These are phyloP conservation scores for Syngnathus typhle DNA, from an alignment of 2,113 vertebrate species.

Conservation along the genomic window DNA sequence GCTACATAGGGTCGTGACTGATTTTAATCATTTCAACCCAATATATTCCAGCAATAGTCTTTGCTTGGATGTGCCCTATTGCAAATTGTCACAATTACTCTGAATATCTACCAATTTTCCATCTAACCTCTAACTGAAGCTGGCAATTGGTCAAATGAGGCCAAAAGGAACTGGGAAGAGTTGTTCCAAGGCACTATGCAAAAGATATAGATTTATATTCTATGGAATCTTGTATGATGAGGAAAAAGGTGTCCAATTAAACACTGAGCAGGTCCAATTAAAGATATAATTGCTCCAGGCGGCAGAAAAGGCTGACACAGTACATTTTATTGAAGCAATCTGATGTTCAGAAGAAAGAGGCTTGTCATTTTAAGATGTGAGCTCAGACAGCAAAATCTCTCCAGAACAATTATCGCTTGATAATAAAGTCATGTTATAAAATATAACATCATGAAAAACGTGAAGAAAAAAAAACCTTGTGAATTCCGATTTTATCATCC, in stretches of 20 bases:
- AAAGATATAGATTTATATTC: constrained; percentile 35
- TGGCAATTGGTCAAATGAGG: too few species aligned
- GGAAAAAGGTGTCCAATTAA: constrained; percentile 57
- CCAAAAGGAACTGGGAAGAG: too few species aligned
- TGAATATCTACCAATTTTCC: too few species aligned
- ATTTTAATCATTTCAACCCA: too few species aligned
- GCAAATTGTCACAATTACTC: too few species aligned
- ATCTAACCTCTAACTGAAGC: too few species aligned
- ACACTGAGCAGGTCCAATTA: constrained; percentile 58
- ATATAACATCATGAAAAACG: not conserved
- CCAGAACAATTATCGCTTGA: constrained; percentile 4
- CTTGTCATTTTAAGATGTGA: constrained; percentile 36
- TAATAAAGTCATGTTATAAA: constrained; percentile 3
- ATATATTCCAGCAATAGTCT: too few species aligned
- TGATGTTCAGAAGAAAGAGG: constrained; percentile 41
- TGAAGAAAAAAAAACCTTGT: not conserved
- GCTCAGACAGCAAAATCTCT: constrained; percentile 28
- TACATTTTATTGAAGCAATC: constrained; percentile 25
- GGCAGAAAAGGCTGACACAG: constrained; percentile 39
- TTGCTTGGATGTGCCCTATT: too few species aligned
- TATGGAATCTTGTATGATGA: constrained; percentile 47
- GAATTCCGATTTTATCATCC: not conserved
- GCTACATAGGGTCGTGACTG: too few species aligned
- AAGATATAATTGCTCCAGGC: constrained; percentile 54
- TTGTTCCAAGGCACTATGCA: too few species aligned